Evolutionary conservation across 53 echinoderm and acorn worm species (phyloP), one percentile per base, ranked within the genome.

Genomic region (Zoroaster sp.): DNA sequence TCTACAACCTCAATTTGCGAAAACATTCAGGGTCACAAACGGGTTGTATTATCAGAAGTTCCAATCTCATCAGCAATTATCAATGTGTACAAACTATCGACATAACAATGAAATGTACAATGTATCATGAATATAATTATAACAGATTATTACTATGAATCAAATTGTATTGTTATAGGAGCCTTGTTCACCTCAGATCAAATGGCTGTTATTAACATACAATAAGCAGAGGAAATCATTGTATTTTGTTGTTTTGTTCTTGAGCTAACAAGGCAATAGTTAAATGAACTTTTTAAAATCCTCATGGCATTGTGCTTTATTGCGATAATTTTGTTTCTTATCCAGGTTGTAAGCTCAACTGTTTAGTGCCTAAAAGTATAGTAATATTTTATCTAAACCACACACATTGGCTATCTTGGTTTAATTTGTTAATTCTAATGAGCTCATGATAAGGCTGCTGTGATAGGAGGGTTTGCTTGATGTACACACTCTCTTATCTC

Each of bases 111-210:
- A 33, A 78, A 17, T 21, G 13, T 65, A 68, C 34, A 68, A 68
- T 45, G 43, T 67, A 83, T 83, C 46, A 67, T 40, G 46, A 4
- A 37, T 59, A n/a, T 42, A 69, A 35, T 83, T 83, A 46, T 66
- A 28, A 11, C 43, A 83, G 71, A 83, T 83, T n/a, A 83, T 69
- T 47, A 77, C 45, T 83, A 52, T 72, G 83, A 44, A 79, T 46
- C 55, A 83, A 69, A 83, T 51, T 68, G 68, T 69, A 69, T 45
- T 71, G 52, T 71, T 83, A 8, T 6, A 35, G 35, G 14, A 9
- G 52, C 2, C 25, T 13, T 35, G 3, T 34, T 25, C 36, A 36
- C 52, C 39, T 15, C 69, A 14, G 32, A 13, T 68, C 14, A 77
- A 69, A 14, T 85, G 72, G 39, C 72, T 81, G 66, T 67, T 85